Base-by-base conservation (phyloP, 2,113 vertebrate genomes). In the Xenopus laevis region DNA sequence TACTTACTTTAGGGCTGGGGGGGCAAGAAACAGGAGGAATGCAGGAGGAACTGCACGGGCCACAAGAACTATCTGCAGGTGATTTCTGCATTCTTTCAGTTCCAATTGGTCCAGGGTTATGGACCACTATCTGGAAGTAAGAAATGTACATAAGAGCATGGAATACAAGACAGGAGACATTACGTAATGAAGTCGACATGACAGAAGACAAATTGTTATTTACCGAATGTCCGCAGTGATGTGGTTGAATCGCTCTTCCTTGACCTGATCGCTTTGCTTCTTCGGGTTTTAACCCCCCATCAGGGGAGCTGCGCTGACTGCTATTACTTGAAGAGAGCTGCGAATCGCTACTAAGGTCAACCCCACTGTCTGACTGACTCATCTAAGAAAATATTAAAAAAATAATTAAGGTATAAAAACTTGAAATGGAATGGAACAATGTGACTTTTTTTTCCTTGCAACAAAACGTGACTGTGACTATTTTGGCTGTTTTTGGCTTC, bases 351-450 rank as follows among this genome's bases (percentile, higher is more conserved):
- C 89, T 89, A 77, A 90, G 84, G 78, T 90, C 89, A 66, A 90
- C 88, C 11, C 89, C 89, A 63, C 89, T 90, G 86, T 90, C 89
- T 69, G 87, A 87, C 77, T 88, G 85, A 81, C 87, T 90, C 85
- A 88, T 88, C 87, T 89, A 77, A 15, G 52, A 33, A 27, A 27
- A 27, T 27, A 6, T 20, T 8, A 30, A 12, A 33, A 44, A 11
- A 9, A 0, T 27, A 4, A 4, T 27, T 16, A 4, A 23, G 15
- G 21, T 33, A 33, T 21, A 40, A 40, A 40, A 40, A 40, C 5
- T 27, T 27, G n/a, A 4, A 33, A 3, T 33, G 30, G 6, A 33
- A 3, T 33, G 6, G 30, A 33, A 6, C 3, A 33, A 33, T 3
- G 30, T 3, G 6, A 6, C 30, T 6, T 33, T 33, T 3, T 3